phyloP scores from a whole-genome alignment of 2,888 invertebrate species.

The Gastrophysa polygoni region DNA sequence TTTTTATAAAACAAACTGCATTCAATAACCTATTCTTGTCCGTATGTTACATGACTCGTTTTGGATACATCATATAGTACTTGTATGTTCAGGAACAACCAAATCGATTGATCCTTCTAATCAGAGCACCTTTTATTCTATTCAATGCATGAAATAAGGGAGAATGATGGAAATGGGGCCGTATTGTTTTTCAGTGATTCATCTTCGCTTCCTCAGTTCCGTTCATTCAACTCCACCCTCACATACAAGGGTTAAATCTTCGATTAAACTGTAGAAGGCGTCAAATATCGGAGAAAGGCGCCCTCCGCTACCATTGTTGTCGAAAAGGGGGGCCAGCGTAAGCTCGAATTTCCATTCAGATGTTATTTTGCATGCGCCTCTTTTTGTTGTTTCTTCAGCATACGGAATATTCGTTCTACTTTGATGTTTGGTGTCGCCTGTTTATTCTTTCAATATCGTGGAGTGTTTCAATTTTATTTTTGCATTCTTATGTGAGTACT shows the following conservation, averaged over 20 bases:
- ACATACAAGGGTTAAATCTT: slow-evolving; percentile 52
- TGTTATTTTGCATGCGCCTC: slow-evolving; percentile 45
- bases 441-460: too few species aligned
- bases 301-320: slow-evolving; percentile 39
- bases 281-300: slow-evolving; percentile 48
- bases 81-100: too few species aligned
- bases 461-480: too few species aligned
- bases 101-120: not conserved
- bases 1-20: too few species aligned
- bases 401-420: slow-evolving; percentile 26
- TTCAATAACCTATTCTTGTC: too few species aligned
- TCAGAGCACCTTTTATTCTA: not conserved
- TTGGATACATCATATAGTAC: too few species aligned
- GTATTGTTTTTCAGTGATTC: slow-evolving; percentile 37
- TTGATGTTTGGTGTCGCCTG: slow-evolving; percentile 12
- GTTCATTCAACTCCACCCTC: slow-evolving; percentile 47
- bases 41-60: too few species aligned
- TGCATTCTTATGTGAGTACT: too few species aligned
- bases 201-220: slow-evolving; percentile 42
- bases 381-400: slow-evolving; percentile 40
- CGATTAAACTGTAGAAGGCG: slow-evolving; percentile 52
- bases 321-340: slow-evolving; percentile 36
- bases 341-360: slow-evolving; percentile 47
- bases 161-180: too few species aligned
- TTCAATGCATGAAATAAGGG: not conserved